Base-by-base conservation (phyloP, 2,888 invertebrate genomes). In the Drosophila anomelani region DNA sequence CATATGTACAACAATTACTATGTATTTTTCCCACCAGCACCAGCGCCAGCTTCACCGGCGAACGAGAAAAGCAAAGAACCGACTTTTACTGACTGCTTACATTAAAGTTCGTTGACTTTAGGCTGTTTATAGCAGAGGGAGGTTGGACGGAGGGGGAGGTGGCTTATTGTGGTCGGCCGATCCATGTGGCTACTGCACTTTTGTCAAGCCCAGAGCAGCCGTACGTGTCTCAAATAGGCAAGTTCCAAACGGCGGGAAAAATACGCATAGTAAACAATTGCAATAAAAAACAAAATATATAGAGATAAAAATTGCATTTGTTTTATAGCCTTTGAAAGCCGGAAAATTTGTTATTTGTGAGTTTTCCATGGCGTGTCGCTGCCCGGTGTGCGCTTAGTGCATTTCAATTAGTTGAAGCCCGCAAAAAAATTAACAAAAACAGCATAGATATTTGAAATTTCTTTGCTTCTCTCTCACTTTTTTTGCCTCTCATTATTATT, bases 201-300 rank as follows among this genome's bases (percentile, higher is more conserved):
- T 83, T 72, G 78, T 76, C 74, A 63, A 34, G 43, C 54, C 47
- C 29, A 29, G 32, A 34, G 44, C 67, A 72, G 55, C 47, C 7
- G 44, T 34, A 86, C 86, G 89, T 89, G 86, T 75, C 67, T 73
- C 76, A 75, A 86, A 89, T 89, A 78, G 77, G 78, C 76, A 76
- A 80, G 69, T 70, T 75, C 44, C 66, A 81, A 81, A 60, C 77
- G 53, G 57, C 58, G 67, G 60, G 44, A 38, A 71, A 62, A 66
- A 62, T 60, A 69, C 57, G 54, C 60, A 60, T 39, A 34, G 67
- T 32, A 46, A 47, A 67, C 47, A 55, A 55, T 41, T 36, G 68
- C 75, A 62, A 62, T 72, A 76, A 72, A 20, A 26, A 29, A 47
- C n/a, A n/a, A n/a, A n/a, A 47, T 12, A 47, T 0, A 17, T n/a